phyloP scores from a whole-genome alignment of 2,113 vertebrate genomes.

The Mohoua ochrocephala region DNA sequence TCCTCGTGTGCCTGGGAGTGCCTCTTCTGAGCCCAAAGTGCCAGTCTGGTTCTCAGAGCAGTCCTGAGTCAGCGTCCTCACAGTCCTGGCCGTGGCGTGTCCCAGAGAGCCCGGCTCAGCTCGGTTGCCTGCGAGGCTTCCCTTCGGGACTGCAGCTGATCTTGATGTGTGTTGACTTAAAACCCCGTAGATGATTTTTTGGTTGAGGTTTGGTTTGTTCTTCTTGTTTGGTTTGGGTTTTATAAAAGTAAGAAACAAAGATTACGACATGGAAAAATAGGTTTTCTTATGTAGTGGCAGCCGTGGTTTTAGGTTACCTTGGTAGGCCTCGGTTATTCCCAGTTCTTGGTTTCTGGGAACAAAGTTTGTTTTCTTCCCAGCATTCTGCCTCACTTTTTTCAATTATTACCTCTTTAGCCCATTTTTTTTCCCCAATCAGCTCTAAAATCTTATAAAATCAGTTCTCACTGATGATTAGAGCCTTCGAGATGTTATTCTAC shows the following conservation, averaged over 20 bases:
- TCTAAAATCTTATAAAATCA: not conserved
- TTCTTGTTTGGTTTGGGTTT: not conserved
- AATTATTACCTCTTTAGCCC: not conserved
- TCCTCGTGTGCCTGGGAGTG: not conserved
- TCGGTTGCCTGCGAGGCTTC: not conserved
- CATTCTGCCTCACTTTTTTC: not conserved
- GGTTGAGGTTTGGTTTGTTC: not conserved
- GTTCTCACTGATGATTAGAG: not conserved
- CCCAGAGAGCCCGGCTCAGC: not conserved
- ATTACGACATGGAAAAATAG: not conserved
- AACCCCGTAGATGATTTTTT: not conserved
- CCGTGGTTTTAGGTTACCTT: not conserved
- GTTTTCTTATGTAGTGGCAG: not conserved
- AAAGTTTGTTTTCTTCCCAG: not conserved
- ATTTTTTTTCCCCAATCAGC: not conserved
- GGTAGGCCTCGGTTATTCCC: not conserved
- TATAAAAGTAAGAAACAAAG: not conserved
- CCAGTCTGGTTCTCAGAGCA: not conserved
- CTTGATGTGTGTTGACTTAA: not conserved
- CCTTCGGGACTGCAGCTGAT: not conserved
- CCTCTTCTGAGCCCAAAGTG: not conserved
- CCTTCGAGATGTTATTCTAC: not conserved
- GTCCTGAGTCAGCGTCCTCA: not conserved
- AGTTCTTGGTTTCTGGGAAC: not conserved
- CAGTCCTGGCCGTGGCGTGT: not conserved